phyloP scores from a whole-genome alignment of 2,113 vertebrate species.

The Cairina moschata region DNA sequence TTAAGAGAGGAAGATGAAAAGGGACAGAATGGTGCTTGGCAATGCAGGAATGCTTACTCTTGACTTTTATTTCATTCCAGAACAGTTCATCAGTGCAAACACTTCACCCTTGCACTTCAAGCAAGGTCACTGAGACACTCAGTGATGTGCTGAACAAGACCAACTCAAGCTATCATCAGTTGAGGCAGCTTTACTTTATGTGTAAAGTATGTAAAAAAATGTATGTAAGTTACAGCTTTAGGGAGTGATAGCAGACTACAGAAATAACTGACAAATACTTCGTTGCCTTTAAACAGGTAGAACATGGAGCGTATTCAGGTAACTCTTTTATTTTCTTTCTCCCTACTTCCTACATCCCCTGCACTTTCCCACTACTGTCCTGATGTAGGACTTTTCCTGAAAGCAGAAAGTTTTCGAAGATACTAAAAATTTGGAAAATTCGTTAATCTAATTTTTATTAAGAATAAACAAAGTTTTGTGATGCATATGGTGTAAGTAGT shows the following conservation, averaged over 20 bases:
- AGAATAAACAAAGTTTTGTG: constrained; percentile 16
- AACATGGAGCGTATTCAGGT: neutral
- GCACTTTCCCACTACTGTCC: neutral
- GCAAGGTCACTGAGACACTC: neutral
- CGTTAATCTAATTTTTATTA: constrained; percentile 13
- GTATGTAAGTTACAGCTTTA: neutral
- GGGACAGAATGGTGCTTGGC: neutral
- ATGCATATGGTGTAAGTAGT: neutral
- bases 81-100: neutral
- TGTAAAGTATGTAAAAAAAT: neutral
- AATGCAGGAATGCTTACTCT: neutral
- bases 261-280: neutral
- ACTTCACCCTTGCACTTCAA: neutral
- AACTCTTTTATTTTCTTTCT: neutral
- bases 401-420: neutral
- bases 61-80: neutral
- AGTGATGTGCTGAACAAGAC: neutral
- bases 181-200: neutral
- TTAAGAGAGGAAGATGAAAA: neutral
- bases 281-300: neutral
- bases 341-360: neutral
- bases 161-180: accelerated
- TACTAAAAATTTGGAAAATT: neutral
- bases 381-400: neutral
- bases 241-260: neutral